A percentile compares a stretch with the other conserved stretches of the same genome.
Conservation (phyloP, 2,797 vertebrate genomes). For the Eulemur albifrons region DNA sequence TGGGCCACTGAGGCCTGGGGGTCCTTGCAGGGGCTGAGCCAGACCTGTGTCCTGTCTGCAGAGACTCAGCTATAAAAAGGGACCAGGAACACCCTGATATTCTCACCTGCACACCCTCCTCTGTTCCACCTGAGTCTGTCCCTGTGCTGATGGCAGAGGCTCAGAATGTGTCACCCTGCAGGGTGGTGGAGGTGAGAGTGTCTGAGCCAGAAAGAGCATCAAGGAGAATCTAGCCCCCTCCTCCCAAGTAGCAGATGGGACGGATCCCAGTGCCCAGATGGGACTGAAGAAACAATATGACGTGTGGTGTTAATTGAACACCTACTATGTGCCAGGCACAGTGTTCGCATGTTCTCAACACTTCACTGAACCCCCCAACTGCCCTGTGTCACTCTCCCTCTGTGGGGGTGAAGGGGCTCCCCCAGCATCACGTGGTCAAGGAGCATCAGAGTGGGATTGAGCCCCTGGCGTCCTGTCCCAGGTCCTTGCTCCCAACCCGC, state of each 20-base stretch:
- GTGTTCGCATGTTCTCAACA: neutral
- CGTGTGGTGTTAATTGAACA: neutral
- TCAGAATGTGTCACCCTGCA: neutral
- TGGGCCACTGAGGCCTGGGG: rapidly evolving
- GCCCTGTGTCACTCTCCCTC: rapidly evolving
- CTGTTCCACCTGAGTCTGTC: neutral
- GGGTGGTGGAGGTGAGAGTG: neutral
- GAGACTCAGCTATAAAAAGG: neutral
- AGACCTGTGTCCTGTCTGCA: neutral
- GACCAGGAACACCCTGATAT: neutral
- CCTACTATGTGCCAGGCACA: neutral
- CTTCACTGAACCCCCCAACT: neutral
- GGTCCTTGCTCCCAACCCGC: rapidly evolving
- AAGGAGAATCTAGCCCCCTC: neutral
- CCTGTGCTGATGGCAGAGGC: neutral
- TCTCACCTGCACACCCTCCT: rapidly evolving
- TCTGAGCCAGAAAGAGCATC: neutral
- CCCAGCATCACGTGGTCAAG: rapidly evolving
- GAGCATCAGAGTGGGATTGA: neutral
- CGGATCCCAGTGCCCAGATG: neutral
- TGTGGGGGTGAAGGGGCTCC: neutral
- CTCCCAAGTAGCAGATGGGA: neutral
- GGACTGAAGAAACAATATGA: rapidly evolving
- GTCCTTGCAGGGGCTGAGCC: neutral
- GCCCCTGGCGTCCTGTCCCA: neutral